Conservation (phyloP, 1,140 invertebrate genomes). For the Drosophila persimilis region DNA sequence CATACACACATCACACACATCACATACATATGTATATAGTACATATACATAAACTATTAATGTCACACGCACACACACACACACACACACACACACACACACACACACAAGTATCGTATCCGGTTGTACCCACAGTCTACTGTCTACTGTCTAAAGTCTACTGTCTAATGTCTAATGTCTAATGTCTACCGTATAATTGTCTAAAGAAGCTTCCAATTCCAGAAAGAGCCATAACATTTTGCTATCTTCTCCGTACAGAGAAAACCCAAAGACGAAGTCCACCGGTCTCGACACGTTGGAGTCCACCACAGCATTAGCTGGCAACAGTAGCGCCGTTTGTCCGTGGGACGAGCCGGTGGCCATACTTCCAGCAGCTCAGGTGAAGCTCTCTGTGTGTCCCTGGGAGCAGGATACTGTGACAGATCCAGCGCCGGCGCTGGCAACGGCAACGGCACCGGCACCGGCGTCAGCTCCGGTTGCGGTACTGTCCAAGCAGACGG, state of each 20-base stretch:
- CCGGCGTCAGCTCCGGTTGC: neutral
- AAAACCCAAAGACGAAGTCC: conserved; percentile 64
- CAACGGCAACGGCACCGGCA: neutral
- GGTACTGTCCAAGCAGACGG: conserved; percentile 13
- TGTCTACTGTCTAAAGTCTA: neutral
- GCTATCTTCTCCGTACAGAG: conserved; percentile 33
- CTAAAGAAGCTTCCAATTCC: neutral
- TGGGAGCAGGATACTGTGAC: conserved; percentile 59
- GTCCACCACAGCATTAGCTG: conserved; percentile 84
- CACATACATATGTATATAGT: conserved; percentile 29
- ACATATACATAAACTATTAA: conserved; percentile 21
- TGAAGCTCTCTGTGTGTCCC: conserved; percentile 68
- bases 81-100: conserved; percentile 6
- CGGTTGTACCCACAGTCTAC: neutral
- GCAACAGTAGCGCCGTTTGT: conserved; percentile 86
- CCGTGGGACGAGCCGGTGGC: conserved; percentile 86
- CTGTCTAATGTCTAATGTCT: neutral
- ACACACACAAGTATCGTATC: no score
- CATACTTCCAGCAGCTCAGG: conserved; percentile 25
- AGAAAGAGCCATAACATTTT: conserved; percentile 4
- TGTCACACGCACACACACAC: no score
- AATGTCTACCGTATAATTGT: conserved; percentile 43
- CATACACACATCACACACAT: no score
- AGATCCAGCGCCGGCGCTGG: conserved; percentile 5
- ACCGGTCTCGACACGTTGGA: conserved; percentile 75